Conservation (phyloP, 2,113 vertebrate species). For the Etia nguti region DNA sequence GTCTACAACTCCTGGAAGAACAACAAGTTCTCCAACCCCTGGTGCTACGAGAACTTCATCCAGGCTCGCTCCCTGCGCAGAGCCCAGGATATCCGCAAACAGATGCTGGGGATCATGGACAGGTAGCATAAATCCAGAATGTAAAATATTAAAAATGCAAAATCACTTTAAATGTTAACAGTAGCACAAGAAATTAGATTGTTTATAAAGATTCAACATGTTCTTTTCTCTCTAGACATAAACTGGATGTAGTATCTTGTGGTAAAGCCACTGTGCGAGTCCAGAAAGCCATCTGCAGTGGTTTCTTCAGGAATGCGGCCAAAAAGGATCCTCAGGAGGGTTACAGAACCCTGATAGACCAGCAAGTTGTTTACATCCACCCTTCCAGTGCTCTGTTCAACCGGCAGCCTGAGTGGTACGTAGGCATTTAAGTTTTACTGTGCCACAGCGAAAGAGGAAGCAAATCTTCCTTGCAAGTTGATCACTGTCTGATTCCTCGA, state of each 20-base stretch:
- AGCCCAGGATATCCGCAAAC: conserved; percentile 96
- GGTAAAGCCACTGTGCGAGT: conserved; percentile 95
- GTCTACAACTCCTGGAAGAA: conserved; percentile 99
- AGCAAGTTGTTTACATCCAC: conserved; percentile 98
- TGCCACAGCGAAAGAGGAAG: background rate
- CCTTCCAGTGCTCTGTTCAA: conserved; percentile 98
- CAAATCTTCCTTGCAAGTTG: background rate
- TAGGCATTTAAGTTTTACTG: background rate
- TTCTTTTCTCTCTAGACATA: conserved; percentile 77
- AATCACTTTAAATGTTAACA: rapidly evolving
- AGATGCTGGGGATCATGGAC: conserved; percentile 99
- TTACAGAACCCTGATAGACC: conserved; percentile 94
- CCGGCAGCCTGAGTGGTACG: conserved; percentile 94
- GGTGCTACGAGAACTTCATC: conserved; percentile 99
- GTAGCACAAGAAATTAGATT: background rate
- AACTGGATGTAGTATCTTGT: conserved; percentile 95
- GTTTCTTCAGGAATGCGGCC: conserved; percentile 96
- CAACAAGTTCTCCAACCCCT: conserved; percentile 98
- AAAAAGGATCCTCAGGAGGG: conserved; percentile 98
- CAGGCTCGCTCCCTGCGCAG: conserved; percentile 92
- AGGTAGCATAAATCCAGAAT: conserved; percentile 55
- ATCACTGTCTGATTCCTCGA: background rate
- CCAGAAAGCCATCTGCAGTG: conserved; percentile 97
- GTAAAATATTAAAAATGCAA: background rate
- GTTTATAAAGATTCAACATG: rapidly evolving